Conservation (phyloP, 2,797 vertebrate species). For the Danio kyathit region DNA sequence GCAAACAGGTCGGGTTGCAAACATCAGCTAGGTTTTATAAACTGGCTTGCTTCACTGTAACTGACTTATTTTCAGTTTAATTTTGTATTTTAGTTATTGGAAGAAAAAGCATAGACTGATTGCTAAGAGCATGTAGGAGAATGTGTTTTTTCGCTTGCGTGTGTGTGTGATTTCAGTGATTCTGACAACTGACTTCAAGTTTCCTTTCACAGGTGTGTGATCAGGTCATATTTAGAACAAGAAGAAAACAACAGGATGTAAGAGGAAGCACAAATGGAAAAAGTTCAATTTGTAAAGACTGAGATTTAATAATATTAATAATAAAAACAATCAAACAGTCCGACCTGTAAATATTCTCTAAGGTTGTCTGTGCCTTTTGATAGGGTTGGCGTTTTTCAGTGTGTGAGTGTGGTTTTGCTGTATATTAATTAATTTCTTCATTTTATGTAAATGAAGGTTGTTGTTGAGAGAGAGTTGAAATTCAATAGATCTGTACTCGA, state of each 20-base stretch:
- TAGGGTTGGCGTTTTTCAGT: background rate
- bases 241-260: slow-evolving; percentile 19
- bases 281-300: slow-evolving; percentile 25
- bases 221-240: slow-evolving; percentile 3
- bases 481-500: background rate
- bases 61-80: too few species aligned
- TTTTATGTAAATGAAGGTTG: background rate
- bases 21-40: background rate
- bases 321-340: background rate
- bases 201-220: slow-evolving; percentile 44
- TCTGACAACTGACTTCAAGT: background rate
- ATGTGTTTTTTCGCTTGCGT: too few species aligned
- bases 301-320: background rate
- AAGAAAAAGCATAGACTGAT: background rate
- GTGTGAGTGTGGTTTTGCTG: background rate
- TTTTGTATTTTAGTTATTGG: too few species aligned
- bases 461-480: background rate
- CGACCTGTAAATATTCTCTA: background rate
- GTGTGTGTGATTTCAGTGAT: background rate
- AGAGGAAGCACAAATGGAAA: background rate
- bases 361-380: background rate
- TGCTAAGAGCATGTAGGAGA: background rate
- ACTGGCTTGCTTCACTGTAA: background rate
- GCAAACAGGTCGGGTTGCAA: background rate
- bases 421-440: too few species aligned